Conservation (phyloP, 2,797 vertebrate genomes). For the Notolepis coatsorum region DNA sequence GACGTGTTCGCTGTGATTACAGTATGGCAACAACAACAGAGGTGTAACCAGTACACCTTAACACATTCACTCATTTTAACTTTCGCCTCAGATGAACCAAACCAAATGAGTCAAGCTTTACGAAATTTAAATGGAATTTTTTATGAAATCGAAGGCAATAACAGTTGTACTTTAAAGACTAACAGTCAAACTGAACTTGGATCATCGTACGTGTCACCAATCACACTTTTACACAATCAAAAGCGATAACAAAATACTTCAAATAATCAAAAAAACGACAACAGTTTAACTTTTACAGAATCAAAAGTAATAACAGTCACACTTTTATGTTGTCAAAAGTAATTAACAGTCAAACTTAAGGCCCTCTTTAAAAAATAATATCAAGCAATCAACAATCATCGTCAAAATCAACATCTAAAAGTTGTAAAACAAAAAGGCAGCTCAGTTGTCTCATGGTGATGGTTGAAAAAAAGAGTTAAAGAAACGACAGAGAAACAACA, state of each 20-base stretch:
- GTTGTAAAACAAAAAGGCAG: slow-evolving; percentile 27
- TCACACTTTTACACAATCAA: too few species aligned
- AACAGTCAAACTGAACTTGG: too few species aligned
- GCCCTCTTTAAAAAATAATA: slow-evolving; percentile 16
- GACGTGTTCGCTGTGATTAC: slow-evolving; percentile 33
- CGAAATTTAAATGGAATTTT: too few species aligned
- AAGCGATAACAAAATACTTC: too few species aligned
- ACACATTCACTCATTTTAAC: slow-evolving; percentile 20
- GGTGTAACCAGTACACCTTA: slow-evolving; percentile 61
- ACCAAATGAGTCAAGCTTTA: too few species aligned
- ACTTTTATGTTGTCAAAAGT: slow-evolving; percentile 25
- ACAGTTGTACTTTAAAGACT: too few species aligned
- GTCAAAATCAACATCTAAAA: slow-evolving; percentile 22
- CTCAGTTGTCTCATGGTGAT: neutral
- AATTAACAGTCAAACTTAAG: slow-evolving; percentile 6
- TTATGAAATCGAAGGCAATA: too few species aligned
- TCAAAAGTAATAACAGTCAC: too few species aligned
- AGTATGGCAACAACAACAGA: slow-evolving; percentile 28
- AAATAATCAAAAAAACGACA: too few species aligned
- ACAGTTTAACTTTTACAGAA: too few species aligned
- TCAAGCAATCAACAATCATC: slow-evolving; percentile 8
- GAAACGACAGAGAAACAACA: neutral
- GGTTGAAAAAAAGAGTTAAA: slow-evolving; percentile 12
- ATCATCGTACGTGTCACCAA: too few species aligned
- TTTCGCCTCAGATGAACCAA: slow-evolving; percentile 13